Base-by-base conservation (phyloP, 2,888 invertebrate genomes). In the Pseudococcus viburni region DNA sequence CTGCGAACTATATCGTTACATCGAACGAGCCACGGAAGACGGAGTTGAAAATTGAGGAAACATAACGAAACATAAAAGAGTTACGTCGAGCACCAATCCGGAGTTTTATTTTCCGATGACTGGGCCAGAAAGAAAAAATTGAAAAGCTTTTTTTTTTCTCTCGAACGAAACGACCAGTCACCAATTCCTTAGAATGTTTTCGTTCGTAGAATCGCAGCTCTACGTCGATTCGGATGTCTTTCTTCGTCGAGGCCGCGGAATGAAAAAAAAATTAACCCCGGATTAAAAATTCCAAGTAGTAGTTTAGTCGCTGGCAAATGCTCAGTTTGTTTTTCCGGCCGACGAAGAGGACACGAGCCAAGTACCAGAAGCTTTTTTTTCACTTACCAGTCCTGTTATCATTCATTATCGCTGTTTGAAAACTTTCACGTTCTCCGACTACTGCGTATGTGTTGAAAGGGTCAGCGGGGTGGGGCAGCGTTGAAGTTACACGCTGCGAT, bases 391-490 rank as follows among this genome's bases (percentile, higher is more conserved):
- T 77, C 77, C 17, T n/a, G 80, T 80, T 80, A 42, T 46, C 80
- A 42, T 80, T 80, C 80, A 80, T 80, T 80, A 80, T 80, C 42
- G n/a, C 42, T 42, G 80, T 80, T 80, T 80, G 80, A 80, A 80
- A 80, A 80, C 80, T 80, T 80, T 80, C 80, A 80, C 80, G 80
- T 42, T 5, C 39, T 6, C 15, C 15, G 12, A 15, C 17, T 39
- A 33, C 26, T 12, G 4, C 39, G 26, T 73, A 33, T 73, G 73
- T 80, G 80, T 42, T 42, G n/a, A 33, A 2, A 33, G 26, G 26
- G 26, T 3, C 26, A 33, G 26, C 26, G 3, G 26, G 26, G 26
- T 33, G 26, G 26, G n/a, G n/a, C 1, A 33, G 39, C 26, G 2
- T 42, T 17, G n/a, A 39, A 42, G 42, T 42, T 80, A 42, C 80